Evolutionary conservation across 1,140 invertebrate species (phyloP).

Genomic region (Brachionus manjavacas): DNA sequence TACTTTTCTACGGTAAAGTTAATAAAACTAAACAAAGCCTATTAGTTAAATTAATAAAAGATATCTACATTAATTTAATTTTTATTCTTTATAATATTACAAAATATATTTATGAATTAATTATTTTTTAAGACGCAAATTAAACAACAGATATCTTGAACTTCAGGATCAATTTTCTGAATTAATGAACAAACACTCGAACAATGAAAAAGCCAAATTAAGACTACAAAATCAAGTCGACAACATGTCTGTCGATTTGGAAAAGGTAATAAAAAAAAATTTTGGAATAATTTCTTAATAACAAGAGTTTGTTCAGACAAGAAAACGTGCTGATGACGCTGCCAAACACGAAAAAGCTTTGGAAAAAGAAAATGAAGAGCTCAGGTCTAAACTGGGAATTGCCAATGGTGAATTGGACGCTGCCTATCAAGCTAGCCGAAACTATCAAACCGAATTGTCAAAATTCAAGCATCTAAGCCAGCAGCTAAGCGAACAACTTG

Average conservation of each 20-base stretch:
- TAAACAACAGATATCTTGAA: slow-evolving; percentile 32
- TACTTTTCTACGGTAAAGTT: no score
- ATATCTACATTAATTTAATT: neutral
- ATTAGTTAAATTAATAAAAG: neutral
- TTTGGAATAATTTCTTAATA: neutral
- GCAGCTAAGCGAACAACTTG: slow-evolving; percentile 36
- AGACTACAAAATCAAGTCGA: slow-evolving; percentile 41
- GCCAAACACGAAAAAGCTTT: slow-evolving; percentile 4
- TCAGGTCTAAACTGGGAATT: neutral
- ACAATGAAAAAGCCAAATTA: slow-evolving; percentile 36
- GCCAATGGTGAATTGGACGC: slow-evolving; percentile 35
- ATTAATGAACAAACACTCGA: neutral
- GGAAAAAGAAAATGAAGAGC: slow-evolving; percentile 41
- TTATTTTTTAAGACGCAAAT: slow-evolving; percentile 18
- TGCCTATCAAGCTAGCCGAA: slow-evolving; percentile 24
- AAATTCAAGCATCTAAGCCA: slow-evolving; percentile 24
- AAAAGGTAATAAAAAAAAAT: neutral
- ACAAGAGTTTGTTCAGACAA: neutral
- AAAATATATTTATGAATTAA: no score
- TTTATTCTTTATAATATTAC: neutral
- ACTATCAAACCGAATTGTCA: slow-evolving; percentile 22
- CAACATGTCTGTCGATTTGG: slow-evolving; percentile 5
- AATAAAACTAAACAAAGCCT: no score
- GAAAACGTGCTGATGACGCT: slow-evolving; percentile 28
- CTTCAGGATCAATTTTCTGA: slow-evolving; percentile 32